These are phyloP conservation scores for Phrixothrix hirtus DNA, from an alignment of 2,888 invertebrate species.

Conservation along the genomic window DNA sequence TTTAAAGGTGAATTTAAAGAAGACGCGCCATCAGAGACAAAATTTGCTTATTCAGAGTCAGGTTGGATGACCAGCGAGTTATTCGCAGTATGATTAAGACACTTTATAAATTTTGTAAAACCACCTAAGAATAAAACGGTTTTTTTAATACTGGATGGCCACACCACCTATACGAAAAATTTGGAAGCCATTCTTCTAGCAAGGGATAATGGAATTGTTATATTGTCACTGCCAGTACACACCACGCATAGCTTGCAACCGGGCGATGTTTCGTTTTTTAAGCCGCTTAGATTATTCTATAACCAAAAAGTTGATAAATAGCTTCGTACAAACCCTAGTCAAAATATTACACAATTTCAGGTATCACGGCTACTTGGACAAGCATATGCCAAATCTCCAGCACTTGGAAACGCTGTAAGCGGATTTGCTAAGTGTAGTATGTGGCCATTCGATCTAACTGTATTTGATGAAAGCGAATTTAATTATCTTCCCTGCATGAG, in stretches of 20 bases:
- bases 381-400: slow-evolving; percentile 30
- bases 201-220: slow-evolving; percentile 32
- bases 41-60: slow-evolving; percentile 28
- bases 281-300: slow-evolving; percentile 31
- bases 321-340: slow-evolving; percentile 5
- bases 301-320: slow-evolving; percentile 13
- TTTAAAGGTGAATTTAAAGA: slow-evolving; percentile 1
- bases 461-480: too few species aligned
- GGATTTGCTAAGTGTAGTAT: slow-evolving; percentile 19
- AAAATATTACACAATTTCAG: slow-evolving; percentile 19
- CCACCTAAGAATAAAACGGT: slow-evolving; percentile 10
- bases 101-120: slow-evolving; percentile 31
- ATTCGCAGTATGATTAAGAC: slow-evolving; percentile 19
- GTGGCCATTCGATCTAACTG: background rate
- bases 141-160: slow-evolving; percentile 27
- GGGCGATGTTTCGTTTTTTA: too few species aligned
- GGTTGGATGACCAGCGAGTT: slow-evolving; percentile 35
- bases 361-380: slow-evolving; percentile 25
- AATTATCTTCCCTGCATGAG: background rate
- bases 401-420: slow-evolving; percentile 22
- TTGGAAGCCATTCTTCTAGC: too few species aligned
- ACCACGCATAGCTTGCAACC: too few species aligned
- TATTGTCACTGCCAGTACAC: too few species aligned
- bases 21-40: slow-evolving; percentile 8
- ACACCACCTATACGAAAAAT: too few species aligned